These are phyloP conservation scores for Heliothis subflexa DNA, from an alignment of 1,140 invertebrate genomes.

Conservation along the genomic window DNA sequence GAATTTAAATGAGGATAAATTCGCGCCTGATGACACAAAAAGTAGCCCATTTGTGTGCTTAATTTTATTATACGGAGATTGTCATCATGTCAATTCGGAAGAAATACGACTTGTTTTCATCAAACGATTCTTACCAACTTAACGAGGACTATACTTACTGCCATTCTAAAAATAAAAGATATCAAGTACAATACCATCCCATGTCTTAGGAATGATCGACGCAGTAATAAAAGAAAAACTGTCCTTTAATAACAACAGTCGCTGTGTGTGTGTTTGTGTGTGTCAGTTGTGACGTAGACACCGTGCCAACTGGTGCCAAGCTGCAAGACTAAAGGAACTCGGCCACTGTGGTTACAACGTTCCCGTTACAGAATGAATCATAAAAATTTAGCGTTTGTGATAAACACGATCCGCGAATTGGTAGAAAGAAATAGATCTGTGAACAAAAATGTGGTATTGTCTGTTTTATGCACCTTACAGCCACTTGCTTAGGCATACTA, in stretches of 20 bases:
- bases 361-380: conserved; percentile 35
- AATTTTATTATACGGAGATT: no score
- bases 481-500: no score
- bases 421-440: neutral
- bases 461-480: no score
- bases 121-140: no score
- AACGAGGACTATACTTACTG: no score
- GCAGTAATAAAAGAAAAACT: conserved; percentile 21
- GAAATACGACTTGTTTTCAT: no score
- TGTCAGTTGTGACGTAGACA: neutral
- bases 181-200: neutral
- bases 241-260: conserved; percentile 6
- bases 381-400: neutral
- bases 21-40: no score
- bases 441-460: neutral
- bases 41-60: no score
- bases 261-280: neutral
- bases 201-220: neutral
- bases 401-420: conserved; percentile 7
- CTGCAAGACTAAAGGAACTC: conserved; percentile 11
- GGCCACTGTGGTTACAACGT: neutral
- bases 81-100: no score
- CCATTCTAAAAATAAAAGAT: no score
- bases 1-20: no score
- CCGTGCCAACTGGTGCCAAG: conserved; percentile 34